Percentiles rank a stretch among this genome's conserved stretches.
Evolutionary conservation across 2,797 vertebrate species (phyloP).

Genomic region (Crocodylus rhombifer): DNA sequence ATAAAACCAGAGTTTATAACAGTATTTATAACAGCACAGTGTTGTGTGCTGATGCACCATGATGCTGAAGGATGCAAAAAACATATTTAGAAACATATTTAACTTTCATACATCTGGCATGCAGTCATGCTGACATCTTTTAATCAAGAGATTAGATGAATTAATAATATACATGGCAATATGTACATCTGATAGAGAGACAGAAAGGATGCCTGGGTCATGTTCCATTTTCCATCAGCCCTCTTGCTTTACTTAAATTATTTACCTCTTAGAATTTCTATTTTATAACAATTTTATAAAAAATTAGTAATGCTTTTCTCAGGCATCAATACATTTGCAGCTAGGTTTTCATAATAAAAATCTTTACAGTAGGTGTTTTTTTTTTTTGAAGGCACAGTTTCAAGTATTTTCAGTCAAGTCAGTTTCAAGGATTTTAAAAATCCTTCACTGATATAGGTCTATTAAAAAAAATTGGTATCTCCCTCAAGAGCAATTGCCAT

Average conservation of each 20-base stretch:
- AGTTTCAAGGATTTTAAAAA: background rate
- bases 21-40: too few relatives aligned
- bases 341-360: rapidly evolving
- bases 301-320: background rate
- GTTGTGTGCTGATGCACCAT: too few relatives aligned
- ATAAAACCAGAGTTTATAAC: too few relatives aligned
- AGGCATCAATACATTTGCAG: background rate
- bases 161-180: background rate
- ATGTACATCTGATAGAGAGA: background rate
- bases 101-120: background rate
- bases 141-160: background rate
- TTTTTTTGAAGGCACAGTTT: background rate
- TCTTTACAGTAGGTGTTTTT: background rate
- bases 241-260: background rate
- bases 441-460: background rate
- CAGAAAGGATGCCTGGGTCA: background rate
- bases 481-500: background rate
- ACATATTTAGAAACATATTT: background rate
- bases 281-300: background rate
- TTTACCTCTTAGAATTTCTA: background rate
- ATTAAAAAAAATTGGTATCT: background rate
- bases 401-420: background rate
- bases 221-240: background rate
- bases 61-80: background rate
- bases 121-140: background rate